Conservation (phyloP, 2,888 invertebrate species). For the Scelioninae gen. 1 region DNA sequence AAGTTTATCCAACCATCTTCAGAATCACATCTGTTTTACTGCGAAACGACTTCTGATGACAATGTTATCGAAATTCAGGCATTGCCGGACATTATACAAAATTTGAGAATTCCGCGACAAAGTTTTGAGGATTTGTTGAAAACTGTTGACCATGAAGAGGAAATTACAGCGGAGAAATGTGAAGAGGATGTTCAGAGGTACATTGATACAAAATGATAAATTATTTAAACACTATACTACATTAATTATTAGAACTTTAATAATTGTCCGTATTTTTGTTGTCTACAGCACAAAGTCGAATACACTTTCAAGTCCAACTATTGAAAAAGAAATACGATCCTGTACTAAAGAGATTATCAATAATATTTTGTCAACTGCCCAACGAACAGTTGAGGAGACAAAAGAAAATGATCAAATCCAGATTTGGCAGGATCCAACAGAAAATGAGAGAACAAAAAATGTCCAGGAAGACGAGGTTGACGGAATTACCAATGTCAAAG, state of each 20-base stretch:
- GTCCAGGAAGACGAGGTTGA: conserved; percentile 9
- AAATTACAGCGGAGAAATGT: neutral
- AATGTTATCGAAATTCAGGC: conserved; percentile 77
- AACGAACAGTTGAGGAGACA: conserved; percentile 37
- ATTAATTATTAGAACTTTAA: too few relatives aligned
- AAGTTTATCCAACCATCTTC: neutral
- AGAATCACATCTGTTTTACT: conserved; percentile 53
- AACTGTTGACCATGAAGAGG: neutral
- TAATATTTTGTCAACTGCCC: conserved; percentile 50
- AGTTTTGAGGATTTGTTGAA: conserved; percentile 22
- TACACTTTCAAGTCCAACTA: neutral
- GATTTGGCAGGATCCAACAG: conserved; percentile 74
- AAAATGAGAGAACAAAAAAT: neutral
- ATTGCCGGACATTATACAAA: conserved; percentile 70
- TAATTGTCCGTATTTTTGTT: neutral
- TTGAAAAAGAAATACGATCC: neutral
- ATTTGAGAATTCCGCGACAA: conserved; percentile 17
- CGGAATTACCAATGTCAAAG: neutral
- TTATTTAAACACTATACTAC: too few relatives aligned
- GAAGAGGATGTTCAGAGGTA: neutral
- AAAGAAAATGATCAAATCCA: conserved; percentile 73
- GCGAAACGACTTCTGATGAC: conserved; percentile 74
- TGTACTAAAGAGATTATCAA: conserved; percentile 58
- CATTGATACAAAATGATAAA: too few relatives aligned
- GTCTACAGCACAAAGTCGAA: neutral